Evolutionary conservation across 2,888 invertebrate genomes (phyloP), one percentile per base, ranked within the genome.

Genomic region (Parelbella ahira): DNA sequence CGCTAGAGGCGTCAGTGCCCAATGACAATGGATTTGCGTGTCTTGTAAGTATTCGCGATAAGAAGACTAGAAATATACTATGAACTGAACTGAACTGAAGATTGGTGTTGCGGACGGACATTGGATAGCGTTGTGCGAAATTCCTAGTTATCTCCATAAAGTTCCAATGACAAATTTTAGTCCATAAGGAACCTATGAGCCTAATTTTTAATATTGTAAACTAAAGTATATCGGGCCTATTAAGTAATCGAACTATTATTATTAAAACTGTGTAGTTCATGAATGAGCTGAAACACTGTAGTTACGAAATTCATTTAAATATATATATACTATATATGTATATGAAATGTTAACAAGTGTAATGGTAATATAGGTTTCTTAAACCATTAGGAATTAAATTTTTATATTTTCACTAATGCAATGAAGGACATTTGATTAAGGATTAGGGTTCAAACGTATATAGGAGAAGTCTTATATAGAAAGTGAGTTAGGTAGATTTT

Each of bases 391-490:
- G 72, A 69, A 71, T 81, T 80, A 78, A 72, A 74, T 74, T 83
- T 83, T 80, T 83, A 83, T 84, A 82, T 81, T 84, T 84, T 81
- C 76, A 82, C 74, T 78, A 81, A 68, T 73, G 80, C 82, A 81
- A 82, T 78, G 74, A 74, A 76, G 71, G 69, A 72, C 79, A 73
- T 74, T 77, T 75, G 75, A 74, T 60, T 82, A 79, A 73, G 80
- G 62, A 59, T 74, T 80, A 77, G 75, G 64, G 62, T 63, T 62
- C 68, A 53, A 63, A 59, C 63, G 64, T 64, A 66, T 60, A 60
- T 60, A 78, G 67, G 66, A 66, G 68, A 60, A 59, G 68, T 69
- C 70, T 67, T 72, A 69, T 71, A 70, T 74, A 75, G 65, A 29
- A 67, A 4, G 61, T 51, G 60, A 56, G 61, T 63, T 81, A 81